Evolutionary conservation across 2,113 vertebrate genomes (phyloP).

Genomic region (Nyctereutes procyonoides): DNA sequence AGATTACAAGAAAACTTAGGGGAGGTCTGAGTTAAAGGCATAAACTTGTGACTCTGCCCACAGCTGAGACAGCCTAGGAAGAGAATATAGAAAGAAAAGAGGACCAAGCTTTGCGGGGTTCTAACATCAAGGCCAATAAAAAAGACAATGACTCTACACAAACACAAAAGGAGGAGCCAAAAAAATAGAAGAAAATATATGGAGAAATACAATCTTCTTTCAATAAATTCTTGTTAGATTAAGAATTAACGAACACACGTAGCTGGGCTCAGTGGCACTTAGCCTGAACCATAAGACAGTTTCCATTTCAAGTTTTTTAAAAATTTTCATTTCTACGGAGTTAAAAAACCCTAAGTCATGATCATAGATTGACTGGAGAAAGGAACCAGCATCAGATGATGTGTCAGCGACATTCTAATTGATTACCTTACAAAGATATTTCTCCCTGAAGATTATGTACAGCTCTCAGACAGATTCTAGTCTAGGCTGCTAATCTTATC

Average conservation of each 20-base stretch:
- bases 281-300: neutral
- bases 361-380: neutral
- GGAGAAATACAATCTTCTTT: neutral
- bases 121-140: neutral
- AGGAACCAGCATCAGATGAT: neutral
- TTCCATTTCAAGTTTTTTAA: neutral
- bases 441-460: neutral
- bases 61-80: neutral
- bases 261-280: neutral
- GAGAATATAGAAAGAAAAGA: neutral
- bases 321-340: neutral
- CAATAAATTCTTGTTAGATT: neutral
- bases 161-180: neutral
- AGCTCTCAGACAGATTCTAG: neutral
- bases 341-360: neutral
- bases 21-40: neutral
- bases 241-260: neutral
- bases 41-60: neutral
- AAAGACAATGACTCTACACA: neutral
- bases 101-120: neutral
- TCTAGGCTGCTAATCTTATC: neutral
- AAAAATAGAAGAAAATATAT: neutral
- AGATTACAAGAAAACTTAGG: neutral
- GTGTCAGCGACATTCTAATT: neutral
- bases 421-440: neutral